A percentile compares a stretch with the other conserved stretches of the same genome.
Conservation (phyloP, 2,888 invertebrate species). For the Drosophila austrosaltans region DNA sequence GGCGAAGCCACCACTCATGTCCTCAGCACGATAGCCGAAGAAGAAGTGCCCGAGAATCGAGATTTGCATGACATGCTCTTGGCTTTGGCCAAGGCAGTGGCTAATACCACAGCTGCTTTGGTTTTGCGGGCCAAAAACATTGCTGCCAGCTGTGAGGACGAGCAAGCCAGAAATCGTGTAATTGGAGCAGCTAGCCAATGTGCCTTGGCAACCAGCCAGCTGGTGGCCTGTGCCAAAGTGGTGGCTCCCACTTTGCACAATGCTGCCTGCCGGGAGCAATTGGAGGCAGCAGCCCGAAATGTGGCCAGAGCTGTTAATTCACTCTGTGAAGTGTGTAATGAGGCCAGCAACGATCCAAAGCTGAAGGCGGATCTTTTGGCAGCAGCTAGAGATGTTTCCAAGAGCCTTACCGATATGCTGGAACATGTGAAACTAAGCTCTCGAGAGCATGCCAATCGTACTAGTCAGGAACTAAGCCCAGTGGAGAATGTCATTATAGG, state of each 20-base stretch:
- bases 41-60: slow-evolving; percentile 93
- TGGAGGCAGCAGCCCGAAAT: slow-evolving; percentile 95
- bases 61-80: slow-evolving; percentile 95
- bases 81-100: slow-evolving; percentile 97
- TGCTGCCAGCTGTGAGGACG: slow-evolving; percentile 93
- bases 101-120: slow-evolving; percentile 97
- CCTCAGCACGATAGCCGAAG: slow-evolving; percentile 95
- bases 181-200: slow-evolving; percentile 98
- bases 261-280: slow-evolving; percentile 93
- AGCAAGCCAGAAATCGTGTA: slow-evolving; percentile 85
- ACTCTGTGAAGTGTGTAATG: slow-evolving; percentile 92
- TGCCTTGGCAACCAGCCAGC: slow-evolving; percentile 97
- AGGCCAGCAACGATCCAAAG: slow-evolving; percentile 88
- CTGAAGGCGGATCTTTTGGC: slow-evolving; percentile 89
- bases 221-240: slow-evolving; percentile 98
- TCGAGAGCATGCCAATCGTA: slow-evolving; percentile 86
- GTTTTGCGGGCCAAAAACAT: slow-evolving; percentile 98
- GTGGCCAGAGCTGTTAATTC: slow-evolving; percentile 96
- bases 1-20: slow-evolving; percentile 98
- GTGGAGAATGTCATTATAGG: slow-evolving; percentile 96
- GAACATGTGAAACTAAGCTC: slow-evolving; percentile 93
- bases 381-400: slow-evolving; percentile 94
- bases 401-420: slow-evolving; percentile 93
- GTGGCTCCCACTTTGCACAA: slow-evolving; percentile 93
- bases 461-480: slow-evolving; percentile 89